Percentiles rank a stretch among this genome's conserved stretches.
These are phyloP conservation scores for Protomyctophum bolini DNA, from an alignment of 2,113 vertebrate species.

Conservation along the genomic window DNA sequence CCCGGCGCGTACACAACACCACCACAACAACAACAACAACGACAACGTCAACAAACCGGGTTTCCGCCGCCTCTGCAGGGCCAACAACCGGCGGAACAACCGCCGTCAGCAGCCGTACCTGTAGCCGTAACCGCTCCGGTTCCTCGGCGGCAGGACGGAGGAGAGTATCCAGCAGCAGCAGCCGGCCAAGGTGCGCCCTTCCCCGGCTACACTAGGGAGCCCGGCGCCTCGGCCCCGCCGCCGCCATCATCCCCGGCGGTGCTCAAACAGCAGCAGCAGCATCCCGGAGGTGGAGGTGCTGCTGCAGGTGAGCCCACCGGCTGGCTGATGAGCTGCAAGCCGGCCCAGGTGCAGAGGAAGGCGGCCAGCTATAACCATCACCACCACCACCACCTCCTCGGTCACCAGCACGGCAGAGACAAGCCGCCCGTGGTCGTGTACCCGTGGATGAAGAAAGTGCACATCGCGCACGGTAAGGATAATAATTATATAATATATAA, in stretches of 20 bases:
- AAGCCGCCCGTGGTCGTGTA: constrained; percentile 74
- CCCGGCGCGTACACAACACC: constrained; percentile 58
- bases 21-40: constrained; percentile 47
- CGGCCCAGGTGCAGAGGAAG: constrained; percentile 72
- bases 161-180: constrained; percentile 27
- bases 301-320: too few species aligned
- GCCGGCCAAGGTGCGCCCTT: constrained; percentile 42
- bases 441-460: constrained; percentile 78
- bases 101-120: too few species aligned
- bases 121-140: too few species aligned
- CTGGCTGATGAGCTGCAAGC: constrained; percentile 53
- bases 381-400: too few species aligned
- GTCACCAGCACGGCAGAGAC: constrained; percentile 54
- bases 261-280: too few species aligned
- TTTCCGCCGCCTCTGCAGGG: constrained; percentile 65
- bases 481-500: too few species aligned
- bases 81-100: constrained; percentile 15
- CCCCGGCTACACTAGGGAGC: constrained; percentile 44
- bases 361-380: constrained; percentile 23
- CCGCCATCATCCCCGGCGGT: too few species aligned
- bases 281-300: too few species aligned
- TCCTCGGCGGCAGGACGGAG: constrained; percentile 58
- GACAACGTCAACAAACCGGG: constrained; percentile 36
- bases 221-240: constrained; percentile 1
- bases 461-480: constrained; percentile 66